phyloP scores from a whole-genome alignment of 2,797 vertebrate genomes.

The Scarus forsteni region DNA sequence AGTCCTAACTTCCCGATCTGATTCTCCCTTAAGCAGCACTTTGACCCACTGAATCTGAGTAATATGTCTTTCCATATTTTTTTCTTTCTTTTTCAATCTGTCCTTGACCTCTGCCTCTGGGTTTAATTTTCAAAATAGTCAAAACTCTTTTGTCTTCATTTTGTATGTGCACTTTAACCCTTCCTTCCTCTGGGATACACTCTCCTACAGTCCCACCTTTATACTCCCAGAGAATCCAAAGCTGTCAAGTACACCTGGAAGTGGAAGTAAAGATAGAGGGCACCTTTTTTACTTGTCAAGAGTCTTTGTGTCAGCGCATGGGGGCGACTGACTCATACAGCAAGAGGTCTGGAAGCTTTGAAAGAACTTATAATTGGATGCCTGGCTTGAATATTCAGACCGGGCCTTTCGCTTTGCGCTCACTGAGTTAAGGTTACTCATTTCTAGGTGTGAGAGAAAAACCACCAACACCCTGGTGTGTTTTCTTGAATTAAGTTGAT shows the following conservation, averaged over 20 bases:
- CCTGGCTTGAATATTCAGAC: conserved; percentile 27
- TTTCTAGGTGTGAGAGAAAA: not conserved
- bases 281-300: conserved; percentile 28
- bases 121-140: conserved; percentile 46
- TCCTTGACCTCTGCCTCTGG: not conserved
- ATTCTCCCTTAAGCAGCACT: too few relatives aligned
- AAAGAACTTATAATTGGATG: conserved; percentile 41
- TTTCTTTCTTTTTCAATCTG: not conserved
- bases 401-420: conserved; percentile 22
- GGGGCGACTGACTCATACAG: conserved; percentile 40
- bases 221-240: conserved; percentile 55
- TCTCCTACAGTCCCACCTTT: not conserved
- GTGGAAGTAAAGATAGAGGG: conserved; percentile 27
- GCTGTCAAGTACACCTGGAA: conserved; percentile 39
- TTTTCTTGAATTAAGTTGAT: not conserved
- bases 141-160: conserved; percentile 40
- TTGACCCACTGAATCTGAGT: not conserved
- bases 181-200: conserved; percentile 7
- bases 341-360: conserved; percentile 32
- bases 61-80: not conserved
- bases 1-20: not conserved
- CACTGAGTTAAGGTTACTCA: conserved; percentile 25
- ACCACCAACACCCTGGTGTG: not conserved
- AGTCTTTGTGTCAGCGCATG: conserved; percentile 15
- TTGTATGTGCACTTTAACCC: conserved; percentile 17